A percentile compares a stretch with the other conserved stretches of the same genome.
Evolutionary conservation across 1,140 invertebrate species (phyloP).

Genomic region (Cephus cinctus): DNA sequence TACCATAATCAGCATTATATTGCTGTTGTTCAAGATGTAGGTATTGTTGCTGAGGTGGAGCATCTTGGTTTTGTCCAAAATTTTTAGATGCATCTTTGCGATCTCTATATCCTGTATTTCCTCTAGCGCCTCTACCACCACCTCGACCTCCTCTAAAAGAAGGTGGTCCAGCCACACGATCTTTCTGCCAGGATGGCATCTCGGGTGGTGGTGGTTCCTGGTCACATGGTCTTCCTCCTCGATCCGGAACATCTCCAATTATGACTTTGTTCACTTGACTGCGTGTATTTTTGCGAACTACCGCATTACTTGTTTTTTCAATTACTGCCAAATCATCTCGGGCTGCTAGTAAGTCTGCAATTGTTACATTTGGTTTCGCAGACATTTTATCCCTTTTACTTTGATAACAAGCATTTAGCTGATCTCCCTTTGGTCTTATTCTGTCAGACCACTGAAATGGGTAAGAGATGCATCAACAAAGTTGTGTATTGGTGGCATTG

Average conservation of each 20-base stretch:
- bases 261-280: slow-evolving; percentile 82
- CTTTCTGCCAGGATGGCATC: slow-evolving; percentile 90
- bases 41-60: slow-evolving; percentile 11
- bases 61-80: slow-evolving; percentile 34
- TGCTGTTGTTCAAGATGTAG: slow-evolving; percentile 12
- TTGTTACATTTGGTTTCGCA: slow-evolving; percentile 63
- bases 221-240: slow-evolving; percentile 87
- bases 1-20: slow-evolving; percentile 12
- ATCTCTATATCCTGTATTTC: slow-evolving; percentile 33
- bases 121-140: slow-evolving; percentile 33
- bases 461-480: too few species aligned
- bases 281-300: slow-evolving; percentile 76
- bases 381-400: slow-evolving; percentile 66
- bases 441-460: slow-evolving; percentile 80
- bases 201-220: slow-evolving; percentile 89
- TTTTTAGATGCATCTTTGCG: slow-evolving; percentile 31
- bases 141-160: slow-evolving; percentile 30
- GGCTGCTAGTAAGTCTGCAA: slow-evolving; percentile 78
- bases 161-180: slow-evolving; percentile 39
- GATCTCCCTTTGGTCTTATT: slow-evolving; percentile 69
- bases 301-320: slow-evolving; percentile 84
- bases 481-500: too few species aligned
- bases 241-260: slow-evolving; percentile 79
- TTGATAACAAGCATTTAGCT: slow-evolving; percentile 70
- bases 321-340: slow-evolving; percentile 78